Base-by-base conservation (phyloP, 1,140 invertebrate genomes). In the Halictus rubicundus region DNA sequence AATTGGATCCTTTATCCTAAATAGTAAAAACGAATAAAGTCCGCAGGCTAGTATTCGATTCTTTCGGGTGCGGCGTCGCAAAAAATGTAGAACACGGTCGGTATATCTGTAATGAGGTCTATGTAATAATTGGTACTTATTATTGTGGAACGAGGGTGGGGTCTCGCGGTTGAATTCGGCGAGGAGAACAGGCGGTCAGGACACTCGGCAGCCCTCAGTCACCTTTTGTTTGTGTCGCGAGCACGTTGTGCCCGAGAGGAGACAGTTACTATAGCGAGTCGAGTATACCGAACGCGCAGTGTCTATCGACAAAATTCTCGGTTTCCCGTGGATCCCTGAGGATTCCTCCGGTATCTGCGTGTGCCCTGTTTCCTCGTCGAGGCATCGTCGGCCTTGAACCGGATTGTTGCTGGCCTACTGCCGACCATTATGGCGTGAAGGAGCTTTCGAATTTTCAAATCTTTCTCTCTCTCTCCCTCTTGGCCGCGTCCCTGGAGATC, bases 311-410 rank as follows among this genome's bases (percentile, higher is more conserved):
- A 27, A 49, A 52, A 25, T 12, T 19, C 10, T n/a, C n/a, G n/a
- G 16, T 25, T n/a, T 21, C 21, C 19, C 52, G 76, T 76, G 65
- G 16, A 12, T 23, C 37, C 37, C 66, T 25, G 23, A 68, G 21
- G 39, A n/a, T 0, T 60, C 59, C 14, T n/a, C 21, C 37, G 39
- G 12, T 12, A 12, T 2, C 4, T 7, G 39, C n/a, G n/a, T 32
- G 16, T 66, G 16, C 32, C 46, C 46, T 10, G 68, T 78, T 65
- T 73, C n/a, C 27, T n/a, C 4, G 7, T 23, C 25, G 52, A 68
- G 54, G 39, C 39, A 82, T 80, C 76, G 70, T 83, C 76, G 86
- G 80, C 89, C 89, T 90, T 90, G 89, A 88, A 87, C 68, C 83
- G 83, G 74, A 87, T 83, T 89, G 88, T 86, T 86, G 72, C 68